Conservation (phyloP, 2,797 vertebrate genomes). For the Micromesistius poutassou region DNA sequence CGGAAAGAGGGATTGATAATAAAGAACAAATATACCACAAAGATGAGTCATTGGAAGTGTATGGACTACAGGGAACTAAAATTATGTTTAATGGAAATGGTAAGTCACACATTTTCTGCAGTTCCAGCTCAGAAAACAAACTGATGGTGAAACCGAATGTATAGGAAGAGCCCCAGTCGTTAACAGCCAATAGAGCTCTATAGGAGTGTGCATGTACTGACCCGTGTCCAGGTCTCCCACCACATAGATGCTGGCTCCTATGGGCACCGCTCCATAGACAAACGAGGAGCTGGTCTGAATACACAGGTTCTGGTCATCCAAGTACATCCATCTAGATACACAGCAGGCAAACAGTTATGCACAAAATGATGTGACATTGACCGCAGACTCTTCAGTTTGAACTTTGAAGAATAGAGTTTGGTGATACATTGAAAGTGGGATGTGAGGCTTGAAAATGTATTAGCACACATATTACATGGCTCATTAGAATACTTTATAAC, state of each 20-base stretch:
- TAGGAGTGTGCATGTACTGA: slow-evolving; percentile 53
- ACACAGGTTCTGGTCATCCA: slow-evolving; percentile 93
- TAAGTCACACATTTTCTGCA: no score
- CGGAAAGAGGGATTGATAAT: no score
- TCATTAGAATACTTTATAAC: neutral
- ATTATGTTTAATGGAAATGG: no score
- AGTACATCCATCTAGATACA: slow-evolving; percentile 86
- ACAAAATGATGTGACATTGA: neutral
- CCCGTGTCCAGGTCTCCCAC: slow-evolving; percentile 97
- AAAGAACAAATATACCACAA: no score
- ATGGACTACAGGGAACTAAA: no score
- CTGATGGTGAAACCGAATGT: neutral
- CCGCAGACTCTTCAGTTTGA: neutral
- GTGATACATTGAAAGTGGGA: neutral
- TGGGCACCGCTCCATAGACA: slow-evolving; percentile 93
- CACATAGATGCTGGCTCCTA: slow-evolving; percentile 95
- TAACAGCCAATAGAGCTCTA: neutral
- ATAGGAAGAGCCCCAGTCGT: neutral
- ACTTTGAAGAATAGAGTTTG: neutral
- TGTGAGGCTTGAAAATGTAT: neutral
- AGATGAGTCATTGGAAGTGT: no score
- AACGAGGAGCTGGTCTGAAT: slow-evolving; percentile 95
- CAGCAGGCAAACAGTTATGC: neutral
- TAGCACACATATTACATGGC: no score
- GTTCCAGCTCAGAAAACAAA: neutral